Percentiles rank a stretch among this genome's conserved stretches.
phyloP scores from a whole-genome alignment of 64 coral and sea anemone species.

The Pocillopora verrucosa region DNA sequence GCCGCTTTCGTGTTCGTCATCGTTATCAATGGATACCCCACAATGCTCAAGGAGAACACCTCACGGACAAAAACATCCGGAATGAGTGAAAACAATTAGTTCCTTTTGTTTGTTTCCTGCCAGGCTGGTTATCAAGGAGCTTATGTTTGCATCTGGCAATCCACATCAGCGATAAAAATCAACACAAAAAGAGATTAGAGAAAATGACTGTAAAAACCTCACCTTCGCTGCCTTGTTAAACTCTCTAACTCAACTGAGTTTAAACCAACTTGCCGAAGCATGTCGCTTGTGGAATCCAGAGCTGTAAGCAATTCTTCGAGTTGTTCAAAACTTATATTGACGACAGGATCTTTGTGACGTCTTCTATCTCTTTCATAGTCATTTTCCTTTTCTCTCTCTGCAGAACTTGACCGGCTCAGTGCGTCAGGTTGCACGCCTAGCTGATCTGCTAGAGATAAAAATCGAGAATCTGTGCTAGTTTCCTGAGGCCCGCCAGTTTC shows the following conservation, averaged over 20 bases:
- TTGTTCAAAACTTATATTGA: conserved; percentile 68
- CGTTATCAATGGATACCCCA: too few species aligned
- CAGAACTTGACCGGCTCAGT: not conserved
- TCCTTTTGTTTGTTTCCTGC: too few species aligned
- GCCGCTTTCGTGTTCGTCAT: too few species aligned
- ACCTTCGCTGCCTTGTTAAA: not conserved
- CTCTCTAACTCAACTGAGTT: conserved; percentile 18
- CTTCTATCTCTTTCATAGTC: conserved; percentile 15
- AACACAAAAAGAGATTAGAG: not conserved
- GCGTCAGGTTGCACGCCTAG: conserved; percentile 45
- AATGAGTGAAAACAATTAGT: too few species aligned
- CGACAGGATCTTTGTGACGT: not conserved
- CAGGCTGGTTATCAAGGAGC: too few species aligned
- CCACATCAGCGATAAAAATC: not conserved
- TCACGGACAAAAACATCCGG: too few species aligned
- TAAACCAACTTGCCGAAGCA: conserved; percentile 47
- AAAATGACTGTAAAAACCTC: not conserved
- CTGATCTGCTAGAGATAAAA: conserved; percentile 45
- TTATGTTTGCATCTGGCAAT: too few species aligned
- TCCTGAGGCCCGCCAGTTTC: not conserved
- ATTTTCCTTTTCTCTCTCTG: conserved; percentile 22
- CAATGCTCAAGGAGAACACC: too few species aligned
- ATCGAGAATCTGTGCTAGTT: not conserved
- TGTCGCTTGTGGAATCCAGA: conserved; percentile 65
- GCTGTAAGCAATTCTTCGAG: conserved; percentile 56